Conservation (phyloP, 2,797 vertebrate genomes). For the Acomys russatus region DNA sequence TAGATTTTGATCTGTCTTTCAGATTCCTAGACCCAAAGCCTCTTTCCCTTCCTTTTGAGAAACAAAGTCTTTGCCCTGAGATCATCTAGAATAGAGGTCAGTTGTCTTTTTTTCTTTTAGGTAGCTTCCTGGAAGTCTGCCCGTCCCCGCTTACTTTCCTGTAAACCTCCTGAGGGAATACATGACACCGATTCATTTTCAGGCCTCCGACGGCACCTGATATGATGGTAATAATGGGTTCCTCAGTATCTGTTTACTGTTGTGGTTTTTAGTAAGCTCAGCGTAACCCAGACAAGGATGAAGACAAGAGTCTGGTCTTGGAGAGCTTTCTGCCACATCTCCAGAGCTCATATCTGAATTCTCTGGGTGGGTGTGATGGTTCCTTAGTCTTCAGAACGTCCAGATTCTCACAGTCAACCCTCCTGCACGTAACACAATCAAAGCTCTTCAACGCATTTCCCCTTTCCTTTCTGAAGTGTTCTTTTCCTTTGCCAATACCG, state of each 20-base stretch:
- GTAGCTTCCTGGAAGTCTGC: background rate
- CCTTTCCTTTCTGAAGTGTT: background rate
- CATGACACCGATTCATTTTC: background rate
- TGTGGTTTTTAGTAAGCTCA: background rate
- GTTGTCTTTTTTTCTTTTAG: background rate
- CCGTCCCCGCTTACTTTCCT: no score
- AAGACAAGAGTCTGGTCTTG: background rate
- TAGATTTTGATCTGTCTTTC: conserved; percentile 3
- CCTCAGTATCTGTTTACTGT: background rate
- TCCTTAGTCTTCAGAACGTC: background rate
- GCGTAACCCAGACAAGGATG: background rate
- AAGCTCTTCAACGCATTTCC: background rate
- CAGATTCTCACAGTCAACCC: background rate
- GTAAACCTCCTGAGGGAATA: background rate
- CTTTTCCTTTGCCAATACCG: background rate
- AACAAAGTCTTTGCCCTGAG: background rate
- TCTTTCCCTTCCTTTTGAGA: background rate
- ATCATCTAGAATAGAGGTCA: background rate
- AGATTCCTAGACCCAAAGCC: background rate
- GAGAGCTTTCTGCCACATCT: background rate
- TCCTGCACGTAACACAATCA: background rate
- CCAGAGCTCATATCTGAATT: background rate
- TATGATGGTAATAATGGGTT: background rate
- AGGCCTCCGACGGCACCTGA: background rate
- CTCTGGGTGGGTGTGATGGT: background rate